A percentile compares a stretch with the other conserved stretches of the same genome.
Conservation (phyloP, 2,113 vertebrate species). For the Ammodramus savannarum region DNA sequence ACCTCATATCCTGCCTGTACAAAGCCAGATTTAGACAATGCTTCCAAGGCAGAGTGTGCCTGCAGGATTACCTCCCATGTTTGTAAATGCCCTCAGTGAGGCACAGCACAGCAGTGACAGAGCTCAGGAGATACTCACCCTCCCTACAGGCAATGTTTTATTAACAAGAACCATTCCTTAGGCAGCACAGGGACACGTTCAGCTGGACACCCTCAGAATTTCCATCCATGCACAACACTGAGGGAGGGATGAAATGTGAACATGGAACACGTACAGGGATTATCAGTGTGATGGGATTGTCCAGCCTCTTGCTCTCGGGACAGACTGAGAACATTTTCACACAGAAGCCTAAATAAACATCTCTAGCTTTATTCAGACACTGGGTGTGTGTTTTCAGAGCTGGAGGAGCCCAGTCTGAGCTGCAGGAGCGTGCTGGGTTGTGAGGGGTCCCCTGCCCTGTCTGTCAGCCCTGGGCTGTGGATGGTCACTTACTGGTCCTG, state of each 20-base stretch:
- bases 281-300: background rate
- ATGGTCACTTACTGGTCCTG: slow-evolving; percentile 82
- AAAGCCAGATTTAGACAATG: background rate
- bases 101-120: background rate
- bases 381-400: background rate
- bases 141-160: background rate
- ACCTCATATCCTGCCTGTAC: background rate
- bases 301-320: background rate
- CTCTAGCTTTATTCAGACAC: background rate
- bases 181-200: background rate
- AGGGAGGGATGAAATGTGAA: background rate
- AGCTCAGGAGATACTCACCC: background rate
- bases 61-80: background rate
- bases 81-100: background rate
- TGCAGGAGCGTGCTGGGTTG: background rate
- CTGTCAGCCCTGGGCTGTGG: background rate
- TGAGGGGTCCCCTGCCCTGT: background rate
- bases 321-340: background rate
- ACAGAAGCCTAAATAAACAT: background rate
- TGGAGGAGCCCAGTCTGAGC: background rate
- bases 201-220: background rate
- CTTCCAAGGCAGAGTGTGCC: background rate
- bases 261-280: background rate
- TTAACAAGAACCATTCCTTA: background rate
- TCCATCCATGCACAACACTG: background rate